phyloP scores from a whole-genome alignment of 2,113 vertebrate species.

The Pachyramphus minor region DNA sequence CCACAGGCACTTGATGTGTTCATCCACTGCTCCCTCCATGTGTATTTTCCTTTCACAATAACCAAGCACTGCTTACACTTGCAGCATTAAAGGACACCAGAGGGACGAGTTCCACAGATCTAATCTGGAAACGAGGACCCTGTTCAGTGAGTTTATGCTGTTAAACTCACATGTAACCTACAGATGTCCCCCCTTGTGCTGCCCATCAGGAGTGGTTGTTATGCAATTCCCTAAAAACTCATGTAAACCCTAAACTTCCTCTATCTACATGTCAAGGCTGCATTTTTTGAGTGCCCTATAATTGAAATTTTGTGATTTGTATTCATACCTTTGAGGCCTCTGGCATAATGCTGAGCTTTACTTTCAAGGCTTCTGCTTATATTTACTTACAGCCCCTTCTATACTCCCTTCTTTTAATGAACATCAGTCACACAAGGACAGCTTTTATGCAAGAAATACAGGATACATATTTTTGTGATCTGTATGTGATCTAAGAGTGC shows the following conservation, averaged over 20 bases:
- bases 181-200: neutral
- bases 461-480: neutral
- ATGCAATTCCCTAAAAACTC: neutral
- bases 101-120: neutral
- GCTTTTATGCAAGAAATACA: neutral
- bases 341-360: neutral
- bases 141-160: neutral
- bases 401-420: neutral
- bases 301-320: neutral
- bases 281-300: neutral
- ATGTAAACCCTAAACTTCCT: neutral
- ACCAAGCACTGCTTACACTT: neutral
- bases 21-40: neutral
- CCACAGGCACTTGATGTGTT: neutral
- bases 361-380: neutral
- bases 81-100: neutral
- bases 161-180: neutral
- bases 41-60: neutral
- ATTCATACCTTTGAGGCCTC: neutral
- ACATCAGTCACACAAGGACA: neutral
- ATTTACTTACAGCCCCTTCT: neutral
- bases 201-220: neutral
- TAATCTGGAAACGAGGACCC: neutral
- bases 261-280: neutral
- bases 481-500: neutral